phyloP scores from a whole-genome alignment of 2,797 vertebrate genomes.

The Poeciliopsis turneri region DNA sequence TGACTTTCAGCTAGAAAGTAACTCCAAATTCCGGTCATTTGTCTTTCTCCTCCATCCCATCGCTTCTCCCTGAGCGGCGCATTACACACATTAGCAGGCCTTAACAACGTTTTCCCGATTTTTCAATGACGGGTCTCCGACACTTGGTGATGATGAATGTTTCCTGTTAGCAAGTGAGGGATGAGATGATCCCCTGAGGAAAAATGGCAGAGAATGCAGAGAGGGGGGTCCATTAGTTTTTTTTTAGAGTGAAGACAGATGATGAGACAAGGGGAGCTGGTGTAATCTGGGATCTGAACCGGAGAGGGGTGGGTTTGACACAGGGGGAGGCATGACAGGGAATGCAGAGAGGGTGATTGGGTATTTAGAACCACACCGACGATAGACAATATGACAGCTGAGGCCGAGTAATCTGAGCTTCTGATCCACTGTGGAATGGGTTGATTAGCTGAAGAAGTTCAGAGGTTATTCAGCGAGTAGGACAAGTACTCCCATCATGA shows the following conservation, averaged over 20 bases:
- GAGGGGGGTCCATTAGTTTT: slow-evolving; percentile 8
- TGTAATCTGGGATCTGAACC: slow-evolving; percentile 54
- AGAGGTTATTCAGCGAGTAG: slow-evolving; percentile 8
- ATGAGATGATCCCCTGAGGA: slow-evolving; percentile 54
- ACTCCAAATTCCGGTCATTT: slow-evolving; percentile 30
- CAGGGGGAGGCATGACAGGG: slow-evolving; percentile 17
- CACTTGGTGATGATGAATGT: slow-evolving; percentile 51
- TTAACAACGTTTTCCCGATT: slow-evolving; percentile 39
- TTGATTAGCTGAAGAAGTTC: background rate
- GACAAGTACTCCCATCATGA: background rate
- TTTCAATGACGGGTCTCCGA: slow-evolving; percentile 31
- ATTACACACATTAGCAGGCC: slow-evolving; percentile 57
- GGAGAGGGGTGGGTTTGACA: slow-evolving; percentile 24
- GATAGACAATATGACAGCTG: slow-evolving; percentile 35
- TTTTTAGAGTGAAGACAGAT: slow-evolving; percentile 50
- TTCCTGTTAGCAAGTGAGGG: slow-evolving; percentile 55
- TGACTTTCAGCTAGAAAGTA: slow-evolving; percentile 21
- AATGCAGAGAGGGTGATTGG: slow-evolving; percentile 37
- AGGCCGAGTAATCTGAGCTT: slow-evolving; percentile 23
- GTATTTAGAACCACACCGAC: slow-evolving; percentile 27
- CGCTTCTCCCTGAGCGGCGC: slow-evolving; percentile 17
- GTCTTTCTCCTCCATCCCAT: slow-evolving; percentile 31
- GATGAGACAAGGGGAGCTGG: slow-evolving; percentile 39
- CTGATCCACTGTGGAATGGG: slow-evolving; percentile 24
- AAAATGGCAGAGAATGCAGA: slow-evolving; percentile 16